Evolutionary conservation across 1,140 invertebrate species (phyloP).

Genomic region (Vanessa tameamea): DNA sequence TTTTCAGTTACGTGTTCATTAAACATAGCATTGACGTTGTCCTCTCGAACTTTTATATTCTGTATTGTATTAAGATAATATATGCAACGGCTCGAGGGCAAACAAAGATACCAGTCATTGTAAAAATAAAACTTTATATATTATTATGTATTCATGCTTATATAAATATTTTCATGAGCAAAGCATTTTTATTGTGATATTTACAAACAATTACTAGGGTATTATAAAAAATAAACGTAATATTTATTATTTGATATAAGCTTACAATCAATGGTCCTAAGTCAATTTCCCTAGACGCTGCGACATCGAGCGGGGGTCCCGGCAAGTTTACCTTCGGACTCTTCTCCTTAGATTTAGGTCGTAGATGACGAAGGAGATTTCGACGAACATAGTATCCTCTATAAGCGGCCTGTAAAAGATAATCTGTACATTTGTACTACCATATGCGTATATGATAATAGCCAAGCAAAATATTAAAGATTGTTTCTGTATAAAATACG

Average conservation of each 20-base stretch:
- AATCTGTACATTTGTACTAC: no score
- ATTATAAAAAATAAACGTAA: no score
- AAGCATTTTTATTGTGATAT: no score
- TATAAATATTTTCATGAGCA: no score
- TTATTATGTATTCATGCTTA: no score
- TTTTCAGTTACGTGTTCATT: conserved; percentile 43
- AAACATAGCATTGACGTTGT: conserved; percentile 56
- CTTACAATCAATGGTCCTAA: conserved; percentile 67
- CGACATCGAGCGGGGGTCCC: conserved; percentile 58
- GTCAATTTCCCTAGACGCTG: conserved; percentile 59
- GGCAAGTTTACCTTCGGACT: conserved; percentile 52
- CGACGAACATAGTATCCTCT: conserved; percentile 66
- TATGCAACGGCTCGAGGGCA: no score
- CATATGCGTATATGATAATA: no score
- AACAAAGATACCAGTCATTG: no score
- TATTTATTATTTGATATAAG: neutral
- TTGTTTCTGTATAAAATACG: no score
- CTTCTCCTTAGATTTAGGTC: conserved; percentile 51
- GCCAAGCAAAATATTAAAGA: no score
- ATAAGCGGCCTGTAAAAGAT: conserved; percentile 57
- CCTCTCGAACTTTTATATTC: conserved; percentile 56
- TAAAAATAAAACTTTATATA: no score
- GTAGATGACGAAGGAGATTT: conserved; percentile 56
- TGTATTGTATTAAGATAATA: conserved; percentile 29
- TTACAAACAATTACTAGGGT: no score